These are phyloP conservation scores for Falco naumanni DNA, from an alignment of 2,797 vertebrate genomes.

Conservation along the genomic window DNA sequence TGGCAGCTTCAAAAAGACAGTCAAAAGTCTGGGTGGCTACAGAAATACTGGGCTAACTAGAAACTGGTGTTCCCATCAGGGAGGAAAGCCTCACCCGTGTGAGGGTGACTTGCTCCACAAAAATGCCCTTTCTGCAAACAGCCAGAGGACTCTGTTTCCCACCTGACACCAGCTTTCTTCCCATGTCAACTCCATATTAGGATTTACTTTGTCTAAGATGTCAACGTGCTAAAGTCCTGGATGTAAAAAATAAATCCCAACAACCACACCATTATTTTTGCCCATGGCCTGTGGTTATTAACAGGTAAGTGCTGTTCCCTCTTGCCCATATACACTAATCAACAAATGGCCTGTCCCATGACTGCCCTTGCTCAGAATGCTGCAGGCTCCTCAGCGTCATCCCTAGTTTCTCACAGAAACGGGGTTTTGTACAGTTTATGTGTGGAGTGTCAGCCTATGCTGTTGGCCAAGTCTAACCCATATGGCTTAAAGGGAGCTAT, in stretches of 20 bases:
- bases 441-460: not conserved
- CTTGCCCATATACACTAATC: not conserved
- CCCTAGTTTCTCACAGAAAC: not conserved
- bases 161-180: not conserved
- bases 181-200: not conserved
- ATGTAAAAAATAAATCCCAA: not conserved
- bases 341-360: not conserved
- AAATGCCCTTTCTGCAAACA: not conserved
- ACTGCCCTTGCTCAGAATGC: not conserved
- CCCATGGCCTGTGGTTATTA: not conserved
- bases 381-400: not conserved
- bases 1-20: not conserved
- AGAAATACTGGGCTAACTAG: not conserved
- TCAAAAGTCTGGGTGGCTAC: not conserved
- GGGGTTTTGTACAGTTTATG: not conserved
- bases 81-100: not conserved
- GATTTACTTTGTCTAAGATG: not conserved
- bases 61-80: not conserved
- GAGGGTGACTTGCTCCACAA: not conserved
- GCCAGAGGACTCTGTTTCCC: not conserved
- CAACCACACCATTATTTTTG: not conserved
- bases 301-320: not conserved
- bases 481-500: not conserved
- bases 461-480: not conserved
- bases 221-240: not conserved